These are phyloP conservation scores for Therioaphis trifolii DNA, from an alignment of 2,888 invertebrate species.

Conservation along the genomic window DNA sequence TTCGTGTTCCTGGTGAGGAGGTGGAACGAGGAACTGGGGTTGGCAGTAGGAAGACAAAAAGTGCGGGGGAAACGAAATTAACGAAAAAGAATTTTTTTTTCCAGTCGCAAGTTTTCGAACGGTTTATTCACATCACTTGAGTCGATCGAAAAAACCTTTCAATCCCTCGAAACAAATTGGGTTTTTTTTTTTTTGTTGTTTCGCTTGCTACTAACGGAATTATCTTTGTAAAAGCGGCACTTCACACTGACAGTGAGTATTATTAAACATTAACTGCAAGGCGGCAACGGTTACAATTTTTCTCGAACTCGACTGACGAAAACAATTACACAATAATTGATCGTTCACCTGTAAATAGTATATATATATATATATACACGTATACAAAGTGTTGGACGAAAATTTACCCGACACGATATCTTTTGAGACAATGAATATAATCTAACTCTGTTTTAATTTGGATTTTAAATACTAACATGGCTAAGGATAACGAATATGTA, in stretches of 20 bases:
- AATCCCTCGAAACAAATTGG: constrained; percentile 25
- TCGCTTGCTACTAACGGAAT: not conserved
- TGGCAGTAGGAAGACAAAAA: not conserved
- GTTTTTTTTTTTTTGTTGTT: constrained; percentile 15
- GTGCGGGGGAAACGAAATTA: constrained; percentile 1
- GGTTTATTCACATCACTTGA: constrained; percentile 35
- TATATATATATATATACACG: not conserved
- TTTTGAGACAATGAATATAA: no score
- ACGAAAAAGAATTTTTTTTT: constrained; percentile 31
- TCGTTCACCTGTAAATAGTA: not conserved
- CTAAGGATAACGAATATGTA: no score
- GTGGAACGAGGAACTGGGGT: no score
- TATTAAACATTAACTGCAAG: constrained; percentile 17
- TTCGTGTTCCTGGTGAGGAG: not conserved
- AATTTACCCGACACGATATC: no score
- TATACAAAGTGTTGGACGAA: no score
- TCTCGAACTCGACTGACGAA: not conserved
- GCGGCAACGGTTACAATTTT: not conserved
- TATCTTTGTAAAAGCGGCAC: constrained; percentile 22
- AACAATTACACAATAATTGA: not conserved
- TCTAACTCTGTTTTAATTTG: no score
- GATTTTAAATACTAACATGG: no score
- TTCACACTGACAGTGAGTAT: constrained; percentile 16
- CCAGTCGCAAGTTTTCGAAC: not conserved
- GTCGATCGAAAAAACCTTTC: constrained; percentile 44